Conservation (phyloP, 2,797 vertebrate genomes). For the Paratrypauchen microcephalus region DNA sequence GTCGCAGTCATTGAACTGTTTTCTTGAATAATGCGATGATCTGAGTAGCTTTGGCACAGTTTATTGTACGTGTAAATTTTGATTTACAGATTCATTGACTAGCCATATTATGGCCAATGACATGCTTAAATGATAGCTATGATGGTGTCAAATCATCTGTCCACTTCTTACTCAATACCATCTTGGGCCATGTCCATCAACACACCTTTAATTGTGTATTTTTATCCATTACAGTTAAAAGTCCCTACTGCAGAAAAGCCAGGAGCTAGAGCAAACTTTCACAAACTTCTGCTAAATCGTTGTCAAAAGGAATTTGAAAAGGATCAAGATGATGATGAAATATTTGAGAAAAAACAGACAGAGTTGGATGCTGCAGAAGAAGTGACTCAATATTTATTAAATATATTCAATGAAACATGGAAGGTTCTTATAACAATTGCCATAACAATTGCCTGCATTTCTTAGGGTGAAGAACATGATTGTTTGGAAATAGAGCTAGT, state of each 20-base stretch:
- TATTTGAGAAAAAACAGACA: conserved; percentile 96
- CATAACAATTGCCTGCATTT: not conserved
- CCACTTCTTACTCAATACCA: too few species aligned
- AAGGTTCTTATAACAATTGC: not conserved
- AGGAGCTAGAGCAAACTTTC: conserved; percentile 91
- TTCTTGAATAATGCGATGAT: too few species aligned
- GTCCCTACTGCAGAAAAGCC: conserved; percentile 94
- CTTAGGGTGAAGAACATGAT: conserved; percentile 86
- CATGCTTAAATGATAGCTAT: conserved; percentile 38
- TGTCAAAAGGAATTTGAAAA: conserved; percentile 99
- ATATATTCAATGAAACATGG: not conserved
- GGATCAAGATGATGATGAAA: conserved; percentile 94
- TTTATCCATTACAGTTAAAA: conserved; percentile 82
- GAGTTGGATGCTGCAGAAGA: conserved; percentile 90
- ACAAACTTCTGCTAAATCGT: conserved; percentile 95
- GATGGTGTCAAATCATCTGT: conserved; percentile 10
- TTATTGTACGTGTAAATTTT: not conserved
- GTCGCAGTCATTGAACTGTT: conserved; percentile 42
- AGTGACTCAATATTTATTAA: conserved; percentile 1
- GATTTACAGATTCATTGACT: not conserved
- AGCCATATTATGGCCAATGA: not conserved
- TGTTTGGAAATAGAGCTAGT: conserved; percentile 89
- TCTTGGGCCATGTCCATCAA: not conserved
- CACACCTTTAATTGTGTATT: not conserved
- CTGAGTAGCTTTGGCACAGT: not conserved